Conservation (phyloP, 1,140 invertebrate species). For the Drosophila prosaltans region DNA sequence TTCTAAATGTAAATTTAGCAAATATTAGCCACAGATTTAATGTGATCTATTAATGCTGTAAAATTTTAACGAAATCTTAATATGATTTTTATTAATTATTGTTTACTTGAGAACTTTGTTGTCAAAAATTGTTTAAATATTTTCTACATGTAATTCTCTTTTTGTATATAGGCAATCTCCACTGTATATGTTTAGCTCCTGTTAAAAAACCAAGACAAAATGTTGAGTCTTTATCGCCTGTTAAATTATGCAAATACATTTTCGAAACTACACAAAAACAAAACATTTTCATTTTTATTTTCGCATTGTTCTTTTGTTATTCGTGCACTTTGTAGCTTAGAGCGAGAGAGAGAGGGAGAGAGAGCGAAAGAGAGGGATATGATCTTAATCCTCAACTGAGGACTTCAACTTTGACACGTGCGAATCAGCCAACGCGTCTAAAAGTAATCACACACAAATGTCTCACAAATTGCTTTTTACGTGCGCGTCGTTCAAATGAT, state of each 20-base stretch:
- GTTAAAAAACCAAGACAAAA: not conserved
- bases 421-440: constrained; percentile 17
- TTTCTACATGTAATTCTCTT: not conserved
- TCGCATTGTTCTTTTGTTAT: constrained; percentile 16
- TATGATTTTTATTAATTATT: too few relatives aligned
- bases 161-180: not conserved
- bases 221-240: constrained; percentile 37
- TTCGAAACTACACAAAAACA: constrained; percentile 8
- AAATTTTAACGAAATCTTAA: too few relatives aligned
- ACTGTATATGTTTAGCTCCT: constrained; percentile 28
- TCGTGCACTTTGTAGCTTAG: constrained; percentile 18
- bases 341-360: not conserved
- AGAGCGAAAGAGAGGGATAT: not conserved
- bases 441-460: constrained; percentile 16
- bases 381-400: constrained; percentile 34
- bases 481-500: constrained; percentile 17
- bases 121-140: too few relatives aligned
- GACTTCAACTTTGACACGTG: constrained; percentile 54
- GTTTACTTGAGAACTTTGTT: too few relatives aligned
- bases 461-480: constrained; percentile 32
- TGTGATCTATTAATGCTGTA: too few relatives aligned
- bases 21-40: too few relatives aligned
- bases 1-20: too few relatives aligned
- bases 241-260: constrained; percentile 59
- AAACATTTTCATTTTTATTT: constrained; percentile 16